Evolutionary conservation across 1,140 invertebrate genomes (phyloP), one percentile per base, ranked within the genome.

Genomic region (Procambarus clarkii): DNA sequence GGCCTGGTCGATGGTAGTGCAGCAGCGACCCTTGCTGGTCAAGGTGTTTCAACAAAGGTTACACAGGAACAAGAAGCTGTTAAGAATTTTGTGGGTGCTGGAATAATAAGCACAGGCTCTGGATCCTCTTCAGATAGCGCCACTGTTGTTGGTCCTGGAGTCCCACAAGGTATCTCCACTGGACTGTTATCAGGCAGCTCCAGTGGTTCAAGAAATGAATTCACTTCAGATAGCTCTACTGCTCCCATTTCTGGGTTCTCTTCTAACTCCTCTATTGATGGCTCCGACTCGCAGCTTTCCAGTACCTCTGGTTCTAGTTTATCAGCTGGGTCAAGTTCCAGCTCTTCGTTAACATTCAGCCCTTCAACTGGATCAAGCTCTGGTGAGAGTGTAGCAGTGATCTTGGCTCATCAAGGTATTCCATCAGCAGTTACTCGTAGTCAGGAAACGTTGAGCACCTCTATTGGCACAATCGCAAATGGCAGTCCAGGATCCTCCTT

Each of bases 341-440:
- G 24, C 11, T 74, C 79, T n/a, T 24, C 18, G n/a, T 81, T 81
- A 24, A 15, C 64, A 69, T 71, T 64, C 18, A 21, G 7, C 46
- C 9, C 34, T 9, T 45, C 44, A 46, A 7, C 13, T 18, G 48
- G 24, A 15, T n/a, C 45, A 48, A 85, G 79, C 48, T 48, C 83
- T n/a, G 83, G 64, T 46, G 83, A 74, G 3, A 46, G 64, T 48
- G 44, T 74, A n/a, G 48, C 79, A 54, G 79, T 81, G 54, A 54
- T 81, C 4, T 15, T 81, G 24, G 79, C 79, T 81, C 48, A 48
- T 24, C 79, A 81, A 54, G 48, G 48, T 81, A 13, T 54, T 81
- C 79, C 48, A 11, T 21, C 48, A 4, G 79, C 48, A 11, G 79
- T 81, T 15, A 81, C 21, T 24, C 21, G 46, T 54, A 45, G 79